Evolutionary conservation across 2,797 vertebrate species (phyloP), one percentile per base, ranked within the genome.

Genomic region (Melanotaenia pygmaea): DNA sequence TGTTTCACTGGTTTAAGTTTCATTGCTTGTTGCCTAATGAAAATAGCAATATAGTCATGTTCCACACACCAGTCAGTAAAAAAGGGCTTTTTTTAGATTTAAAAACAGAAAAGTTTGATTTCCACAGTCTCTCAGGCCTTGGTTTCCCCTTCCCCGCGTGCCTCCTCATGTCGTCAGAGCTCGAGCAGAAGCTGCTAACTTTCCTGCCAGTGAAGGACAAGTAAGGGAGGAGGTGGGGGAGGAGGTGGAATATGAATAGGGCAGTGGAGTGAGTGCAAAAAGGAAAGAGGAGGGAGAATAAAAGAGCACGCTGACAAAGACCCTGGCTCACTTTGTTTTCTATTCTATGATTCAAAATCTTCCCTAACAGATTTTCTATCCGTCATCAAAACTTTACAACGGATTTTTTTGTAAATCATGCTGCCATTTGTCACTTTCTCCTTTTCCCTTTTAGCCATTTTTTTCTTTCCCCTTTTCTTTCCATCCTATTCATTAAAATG

Each of bases 1-100:
- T 67, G 80, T 93, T 93, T 88, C 92, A 74, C 71, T 59, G 84
- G 90, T 85, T 91, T 90, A 83, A 81, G 88, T 93, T 93, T 90
- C 92, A 92, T 76, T 67, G 81, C 65, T 12, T 5, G 72, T 66
- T 65, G 76, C 76, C 76, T 80, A 68, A 76, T 92, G 88, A 83
- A 92, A 91, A 92, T 91, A 90, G 88, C 74, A 57, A 58, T 77
- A 83, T 63, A 61, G 82, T 88, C 87, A 84, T 68, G 45, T 56
- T 64, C 63, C 57, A 50, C 72, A 26, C 64, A 72, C 76, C 72
- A 79, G 58, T 22, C 63, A 20, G 12, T 56, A 67, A 61, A 69
- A 9, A 47, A 12, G 47, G 53, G 40, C 59, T 0, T 37, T 3
- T 3, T 30, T 26, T 34, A 71, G 64, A 76, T 72, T 79, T 37